Evolutionary conservation across 1,140 invertebrate genomes (phyloP).

Genomic region (Aporrectodea caliginosa): DNA sequence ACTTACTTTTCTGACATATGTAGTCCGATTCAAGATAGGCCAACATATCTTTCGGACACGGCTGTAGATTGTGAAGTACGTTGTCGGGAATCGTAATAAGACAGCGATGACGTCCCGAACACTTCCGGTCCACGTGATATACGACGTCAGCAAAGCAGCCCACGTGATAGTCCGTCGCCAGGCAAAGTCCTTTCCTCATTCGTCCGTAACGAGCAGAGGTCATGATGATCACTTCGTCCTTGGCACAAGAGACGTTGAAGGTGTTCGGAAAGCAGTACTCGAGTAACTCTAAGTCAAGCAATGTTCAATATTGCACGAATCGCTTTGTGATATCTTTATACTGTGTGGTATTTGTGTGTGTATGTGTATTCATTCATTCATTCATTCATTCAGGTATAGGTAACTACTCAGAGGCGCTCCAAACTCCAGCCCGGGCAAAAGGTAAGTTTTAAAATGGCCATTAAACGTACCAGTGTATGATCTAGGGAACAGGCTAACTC

Average conservation of each 20-base stretch:
- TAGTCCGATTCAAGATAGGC: neutral
- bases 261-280: constrained; percentile 18
- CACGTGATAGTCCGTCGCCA: constrained; percentile 17
- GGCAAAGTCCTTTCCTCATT: constrained; percentile 12
- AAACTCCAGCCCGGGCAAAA: too few relatives aligned
- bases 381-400: too few relatives aligned
- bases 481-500: too few relatives aligned
- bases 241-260: constrained; percentile 18
- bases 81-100: neutral
- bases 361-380: too few relatives aligned
- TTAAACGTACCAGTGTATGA: too few relatives aligned
- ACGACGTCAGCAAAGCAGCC: constrained; percentile 19
- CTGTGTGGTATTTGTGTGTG: too few relatives aligned
- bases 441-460: too few relatives aligned
- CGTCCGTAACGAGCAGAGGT: constrained; percentile 9
- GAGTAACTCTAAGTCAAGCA: constrained; percentile 11
- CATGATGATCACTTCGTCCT: constrained; percentile 23
- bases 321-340: too few relatives aligned
- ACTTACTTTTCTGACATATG: neutral
- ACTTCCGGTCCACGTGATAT: constrained; percentile 8
- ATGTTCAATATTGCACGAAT: too few relatives aligned
- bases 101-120: neutral
- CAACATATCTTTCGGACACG: neutral
- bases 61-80: neutral
- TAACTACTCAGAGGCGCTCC: too few relatives aligned